Conservation (phyloP, 2,113 vertebrate genomes). For the Bostrychus sinensis region DNA sequence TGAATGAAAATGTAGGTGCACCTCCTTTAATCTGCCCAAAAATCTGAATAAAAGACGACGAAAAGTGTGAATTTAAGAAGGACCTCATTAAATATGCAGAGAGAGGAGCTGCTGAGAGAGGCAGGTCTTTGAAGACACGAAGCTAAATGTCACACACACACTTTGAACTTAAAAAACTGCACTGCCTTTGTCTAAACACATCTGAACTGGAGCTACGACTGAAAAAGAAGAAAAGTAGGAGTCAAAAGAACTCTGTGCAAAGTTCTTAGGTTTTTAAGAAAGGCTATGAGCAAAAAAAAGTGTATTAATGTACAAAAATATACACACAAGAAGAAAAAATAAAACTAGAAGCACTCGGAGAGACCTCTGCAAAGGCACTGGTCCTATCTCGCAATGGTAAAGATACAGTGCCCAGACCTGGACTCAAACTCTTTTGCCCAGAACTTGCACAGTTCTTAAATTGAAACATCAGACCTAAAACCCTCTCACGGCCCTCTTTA, state of each 20-base stretch:
- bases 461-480: constrained; percentile 32
- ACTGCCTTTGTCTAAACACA: constrained; percentile 65
- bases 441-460: constrained; percentile 43
- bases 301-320: no score
- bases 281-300: no score
- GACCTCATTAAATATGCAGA: constrained; percentile 81
- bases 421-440: no score
- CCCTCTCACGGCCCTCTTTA: no score
- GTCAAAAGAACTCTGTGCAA: no score
- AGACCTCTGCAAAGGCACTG: no score
- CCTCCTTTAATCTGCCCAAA: constrained; percentile 59
- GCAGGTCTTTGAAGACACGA: constrained; percentile 84
- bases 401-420: no score
- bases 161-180: constrained; percentile 72
- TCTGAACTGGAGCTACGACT: constrained; percentile 30
- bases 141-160: constrained; percentile 72
- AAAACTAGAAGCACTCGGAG: no score
- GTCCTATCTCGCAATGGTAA: no score
- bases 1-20: constrained; percentile 62
- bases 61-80: constrained; percentile 38
- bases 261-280: no score
- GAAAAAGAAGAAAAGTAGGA: constrained; percentile 2
- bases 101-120: constrained; percentile 80
- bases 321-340: no score
- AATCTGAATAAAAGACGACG: constrained; percentile 13